These are phyloP conservation scores for Schizopygopsis malacanthus DNA, from an alignment of 2,797 vertebrate genomes.

Conservation along the genomic window DNA sequence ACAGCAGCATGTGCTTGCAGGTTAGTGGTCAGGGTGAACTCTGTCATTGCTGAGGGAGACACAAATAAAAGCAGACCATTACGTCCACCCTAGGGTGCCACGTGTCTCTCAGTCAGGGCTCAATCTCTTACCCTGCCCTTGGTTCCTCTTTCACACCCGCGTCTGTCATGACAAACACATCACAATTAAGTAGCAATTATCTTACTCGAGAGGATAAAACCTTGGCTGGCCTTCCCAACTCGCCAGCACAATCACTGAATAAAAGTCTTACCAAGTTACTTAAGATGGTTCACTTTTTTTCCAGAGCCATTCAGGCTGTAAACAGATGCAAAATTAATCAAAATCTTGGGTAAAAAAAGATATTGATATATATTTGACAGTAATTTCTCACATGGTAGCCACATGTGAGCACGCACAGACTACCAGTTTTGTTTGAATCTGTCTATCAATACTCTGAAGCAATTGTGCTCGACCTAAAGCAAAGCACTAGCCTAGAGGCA, in stretches of 20 bases:
- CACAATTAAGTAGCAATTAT: conserved; percentile 64
- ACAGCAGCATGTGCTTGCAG: conserved; percentile 66
- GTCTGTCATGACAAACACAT: conserved; percentile 66
- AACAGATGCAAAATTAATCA: neutral
- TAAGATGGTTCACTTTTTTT: neutral
- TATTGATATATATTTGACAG: neutral
- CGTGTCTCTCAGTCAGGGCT: conserved; percentile 50
- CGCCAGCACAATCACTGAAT: neutral
- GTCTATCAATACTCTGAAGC: conserved; percentile 70
- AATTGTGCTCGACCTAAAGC: conserved; percentile 64
- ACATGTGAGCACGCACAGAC: conserved; percentile 55
- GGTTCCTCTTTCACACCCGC: conserved; percentile 54
- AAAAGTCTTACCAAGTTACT: neutral
- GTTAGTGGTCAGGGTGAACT: conserved; percentile 77
- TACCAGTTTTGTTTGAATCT: conserved; percentile 66
- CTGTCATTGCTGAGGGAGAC: conserved; percentile 73
- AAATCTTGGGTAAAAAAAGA: neutral
- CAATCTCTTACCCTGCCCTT: conserved; percentile 60
- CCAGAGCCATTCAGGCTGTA: neutral
- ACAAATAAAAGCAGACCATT: conserved; percentile 76
- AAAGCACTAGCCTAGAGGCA: conserved; percentile 63
- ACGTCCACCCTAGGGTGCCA: conserved; percentile 60
- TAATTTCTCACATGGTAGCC: conserved; percentile 55
- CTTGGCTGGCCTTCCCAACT: conserved; percentile 49
- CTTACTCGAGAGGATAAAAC: conserved; percentile 59